These are phyloP conservation scores for Steatocranus sp. DNA, from an alignment of 2,797 vertebrate species.

Conservation along the genomic window DNA sequence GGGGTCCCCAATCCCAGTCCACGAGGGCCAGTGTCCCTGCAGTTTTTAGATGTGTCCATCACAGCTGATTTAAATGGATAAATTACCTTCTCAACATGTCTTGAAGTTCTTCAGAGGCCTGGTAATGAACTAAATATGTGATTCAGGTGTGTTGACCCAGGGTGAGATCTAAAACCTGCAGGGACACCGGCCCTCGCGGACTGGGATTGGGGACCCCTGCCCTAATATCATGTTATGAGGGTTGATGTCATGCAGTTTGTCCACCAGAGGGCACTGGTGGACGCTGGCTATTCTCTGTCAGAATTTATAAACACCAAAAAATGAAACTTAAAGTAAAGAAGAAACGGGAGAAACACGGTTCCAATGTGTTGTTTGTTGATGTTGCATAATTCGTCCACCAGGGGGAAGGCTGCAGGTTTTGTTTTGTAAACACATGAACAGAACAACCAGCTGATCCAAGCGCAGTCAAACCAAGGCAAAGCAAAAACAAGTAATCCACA, in stretches of 20 bases:
- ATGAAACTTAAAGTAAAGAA: not conserved
- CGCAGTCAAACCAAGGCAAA: not conserved
- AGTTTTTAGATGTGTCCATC: not conserved
- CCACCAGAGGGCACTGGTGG: not conserved
- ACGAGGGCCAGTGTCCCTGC: not conserved
- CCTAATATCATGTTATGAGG: not conserved
- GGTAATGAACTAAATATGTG: rapidly evolving
- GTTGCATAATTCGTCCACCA: not conserved
- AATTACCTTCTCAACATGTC: not conserved
- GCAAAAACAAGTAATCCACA: not conserved
- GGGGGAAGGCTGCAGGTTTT: not conserved
- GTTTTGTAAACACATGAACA: not conserved
- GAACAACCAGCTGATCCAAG: not conserved
- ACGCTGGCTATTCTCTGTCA: not conserved
- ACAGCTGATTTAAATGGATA: not conserved
- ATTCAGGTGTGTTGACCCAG: not conserved
- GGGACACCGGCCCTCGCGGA: rapidly evolving
- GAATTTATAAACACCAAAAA: not conserved
- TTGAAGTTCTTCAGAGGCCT: not conserved
- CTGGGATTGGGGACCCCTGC: not conserved
- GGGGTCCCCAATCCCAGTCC: not conserved
- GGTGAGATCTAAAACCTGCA: not conserved
- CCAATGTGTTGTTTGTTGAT: not conserved
- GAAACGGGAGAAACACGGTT: not conserved
- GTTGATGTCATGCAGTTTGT: not conserved